These are phyloP conservation scores for Macroteleia sp. DNA, from an alignment of 2,888 invertebrate species.

Conservation along the genomic window DNA sequence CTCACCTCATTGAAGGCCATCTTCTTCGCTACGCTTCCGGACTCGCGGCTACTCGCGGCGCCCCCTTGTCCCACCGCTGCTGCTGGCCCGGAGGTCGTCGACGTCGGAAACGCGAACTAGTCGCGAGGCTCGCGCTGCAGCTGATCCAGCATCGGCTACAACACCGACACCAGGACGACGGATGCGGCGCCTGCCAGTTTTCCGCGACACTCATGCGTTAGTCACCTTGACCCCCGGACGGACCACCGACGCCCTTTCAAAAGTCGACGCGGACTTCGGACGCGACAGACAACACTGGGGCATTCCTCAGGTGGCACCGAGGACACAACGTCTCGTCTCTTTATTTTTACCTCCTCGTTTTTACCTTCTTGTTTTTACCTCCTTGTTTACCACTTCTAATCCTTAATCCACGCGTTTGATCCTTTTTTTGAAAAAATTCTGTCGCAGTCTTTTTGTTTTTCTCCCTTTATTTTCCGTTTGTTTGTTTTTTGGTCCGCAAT, in stretches of 20 bases:
- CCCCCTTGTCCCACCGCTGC: slow-evolving; percentile 81
- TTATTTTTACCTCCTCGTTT: too few species aligned
- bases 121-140: slow-evolving; percentile 55
- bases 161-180: slow-evolving; percentile 64
- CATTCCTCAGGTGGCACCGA: slow-evolving; percentile 59
- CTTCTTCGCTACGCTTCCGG: slow-evolving; percentile 82
- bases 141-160: slow-evolving; percentile 67
- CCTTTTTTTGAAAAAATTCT: too few species aligned
- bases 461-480: not conserved
- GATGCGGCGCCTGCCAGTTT: slow-evolving; percentile 73
- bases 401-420: too few species aligned
- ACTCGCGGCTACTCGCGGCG: slow-evolving; percentile 79
- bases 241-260: slow-evolving; percentile 67
- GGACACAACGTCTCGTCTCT: too few species aligned
- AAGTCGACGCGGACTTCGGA: slow-evolving; percentile 40
- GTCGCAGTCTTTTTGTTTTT: not conserved
- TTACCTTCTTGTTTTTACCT: too few species aligned
- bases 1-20: slow-evolving; percentile 92
- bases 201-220: slow-evolving; percentile 81
- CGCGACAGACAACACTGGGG: slow-evolving; percentile 48
- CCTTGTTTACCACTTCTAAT: too few species aligned
- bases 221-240: too few species aligned
- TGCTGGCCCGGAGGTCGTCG: slow-evolving; percentile 62
- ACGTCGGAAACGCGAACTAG: slow-evolving; percentile 64
- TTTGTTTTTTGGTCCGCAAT: not conserved